Conservation (phyloP, 2,797 vertebrate species). For the Oreortyx pictus region DNA sequence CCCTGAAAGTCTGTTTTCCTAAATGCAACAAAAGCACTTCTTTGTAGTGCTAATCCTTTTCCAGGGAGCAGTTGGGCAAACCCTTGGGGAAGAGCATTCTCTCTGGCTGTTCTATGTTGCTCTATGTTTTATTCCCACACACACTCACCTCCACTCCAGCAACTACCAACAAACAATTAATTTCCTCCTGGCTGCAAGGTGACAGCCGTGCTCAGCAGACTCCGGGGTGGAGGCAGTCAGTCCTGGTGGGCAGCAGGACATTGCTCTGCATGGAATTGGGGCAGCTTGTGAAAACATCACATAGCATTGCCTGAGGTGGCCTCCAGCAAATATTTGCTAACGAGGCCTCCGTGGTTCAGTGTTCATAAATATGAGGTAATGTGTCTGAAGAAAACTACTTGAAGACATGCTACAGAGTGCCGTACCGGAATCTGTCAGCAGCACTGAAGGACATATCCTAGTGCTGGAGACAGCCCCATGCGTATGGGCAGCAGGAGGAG, state of each 20-base stretch:
- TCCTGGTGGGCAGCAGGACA: not conserved
- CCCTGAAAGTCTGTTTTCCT: not conserved
- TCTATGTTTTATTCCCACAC: not conserved
- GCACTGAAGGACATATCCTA: not conserved
- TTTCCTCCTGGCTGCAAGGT: not conserved
- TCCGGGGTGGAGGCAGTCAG: not conserved
- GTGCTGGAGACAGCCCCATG: not conserved
- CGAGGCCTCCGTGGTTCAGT: not conserved
- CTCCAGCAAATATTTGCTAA: not conserved
- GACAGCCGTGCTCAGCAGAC: not conserved
- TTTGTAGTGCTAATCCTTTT: not conserved
- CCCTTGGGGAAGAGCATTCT: not conserved
- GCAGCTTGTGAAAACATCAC: not conserved
- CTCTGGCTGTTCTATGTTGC: not conserved
- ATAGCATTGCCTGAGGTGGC: not conserved
- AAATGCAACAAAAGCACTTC: not conserved
- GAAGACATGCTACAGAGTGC: not conserved
- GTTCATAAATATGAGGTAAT: not conserved
- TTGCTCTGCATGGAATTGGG: not conserved
- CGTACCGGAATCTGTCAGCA: not conserved
- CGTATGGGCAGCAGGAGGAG: not conserved
- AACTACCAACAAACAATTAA: not conserved
- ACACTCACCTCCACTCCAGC: not conserved
- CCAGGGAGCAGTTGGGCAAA: not conserved
- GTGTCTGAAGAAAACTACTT: not conserved